Conservation (phyloP, 2,888 invertebrate species). For the Scrobipalpa costella region DNA sequence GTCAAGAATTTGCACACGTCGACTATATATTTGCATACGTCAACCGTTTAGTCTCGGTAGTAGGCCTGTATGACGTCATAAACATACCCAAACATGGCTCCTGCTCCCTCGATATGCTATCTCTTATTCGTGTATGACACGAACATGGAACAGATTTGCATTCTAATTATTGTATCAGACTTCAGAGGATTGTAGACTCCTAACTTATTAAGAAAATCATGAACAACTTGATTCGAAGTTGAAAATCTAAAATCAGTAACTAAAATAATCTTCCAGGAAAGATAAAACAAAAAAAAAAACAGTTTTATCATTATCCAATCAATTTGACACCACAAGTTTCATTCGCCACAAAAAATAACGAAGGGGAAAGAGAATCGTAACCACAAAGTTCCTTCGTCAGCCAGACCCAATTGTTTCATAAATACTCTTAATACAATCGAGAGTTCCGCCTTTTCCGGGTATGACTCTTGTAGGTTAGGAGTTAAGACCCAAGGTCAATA, state of each 20-base stretch:
- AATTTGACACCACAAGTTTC: too few species aligned
- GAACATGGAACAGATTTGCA: slow-evolving; percentile 2
- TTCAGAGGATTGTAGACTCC: neutral
- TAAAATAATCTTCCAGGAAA: too few species aligned
- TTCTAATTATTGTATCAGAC: neutral
- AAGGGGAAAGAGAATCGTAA: neutral
- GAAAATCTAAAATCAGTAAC: too few species aligned
- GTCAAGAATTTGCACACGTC: neutral
- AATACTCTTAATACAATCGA: neutral
- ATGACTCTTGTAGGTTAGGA: slow-evolving; percentile 7
- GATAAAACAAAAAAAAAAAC: too few species aligned
- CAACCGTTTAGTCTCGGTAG: slow-evolving; percentile 9
- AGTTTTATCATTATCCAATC: too few species aligned
- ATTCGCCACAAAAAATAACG: too few species aligned
- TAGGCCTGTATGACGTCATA: neutral
- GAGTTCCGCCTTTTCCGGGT: neutral
- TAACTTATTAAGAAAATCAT: too few species aligned
- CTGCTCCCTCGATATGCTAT: neutral
- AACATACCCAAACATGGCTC: neutral
- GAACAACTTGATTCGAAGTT: too few species aligned
- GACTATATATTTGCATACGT: slow-evolving; percentile 13
- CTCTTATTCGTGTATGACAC: slow-evolving; percentile 3
- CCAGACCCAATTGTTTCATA: neutral
- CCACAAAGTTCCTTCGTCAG: neutral
- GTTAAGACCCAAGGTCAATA: neutral